Conservation (phyloP, 2,888 invertebrate genomes). For the Amaurobius ferox region DNA sequence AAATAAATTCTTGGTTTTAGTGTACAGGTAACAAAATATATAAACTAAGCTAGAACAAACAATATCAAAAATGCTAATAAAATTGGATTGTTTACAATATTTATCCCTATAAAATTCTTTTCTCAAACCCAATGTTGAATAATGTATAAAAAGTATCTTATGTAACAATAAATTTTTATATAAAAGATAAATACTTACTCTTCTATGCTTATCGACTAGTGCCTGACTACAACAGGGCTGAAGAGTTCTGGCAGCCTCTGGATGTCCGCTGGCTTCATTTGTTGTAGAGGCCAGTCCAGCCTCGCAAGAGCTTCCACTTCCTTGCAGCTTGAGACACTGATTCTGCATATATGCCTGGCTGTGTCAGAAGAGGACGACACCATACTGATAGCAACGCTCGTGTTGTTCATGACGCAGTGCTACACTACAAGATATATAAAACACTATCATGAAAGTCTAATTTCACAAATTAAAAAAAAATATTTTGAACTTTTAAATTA, state of each 20-base stretch:
- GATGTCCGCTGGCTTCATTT: conserved; percentile 64
- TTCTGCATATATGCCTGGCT: conserved; percentile 71
- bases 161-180: neutral
- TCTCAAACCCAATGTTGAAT: no score
- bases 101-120: no score
- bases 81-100: no score
- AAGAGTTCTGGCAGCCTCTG: conserved; percentile 67
- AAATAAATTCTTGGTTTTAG: no score
- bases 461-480: no score
- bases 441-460: no score
- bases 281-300: conserved; percentile 59
- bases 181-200: conserved; percentile 32
- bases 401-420: conserved; percentile 72
- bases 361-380: conserved; percentile 69
- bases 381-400: conserved; percentile 67
- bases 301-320: conserved; percentile 46
- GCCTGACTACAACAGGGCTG: conserved; percentile 71
- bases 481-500: no score
- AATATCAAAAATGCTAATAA: no score
- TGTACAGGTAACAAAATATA: no score
- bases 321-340: conserved; percentile 64
- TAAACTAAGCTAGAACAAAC: no score
- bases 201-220: conserved; percentile 64
- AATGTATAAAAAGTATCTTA: no score
- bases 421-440: conserved; percentile 66